phyloP scores from a whole-genome alignment of 2,797 vertebrate genomes.

The Pseudomugil gertrudae region DNA sequence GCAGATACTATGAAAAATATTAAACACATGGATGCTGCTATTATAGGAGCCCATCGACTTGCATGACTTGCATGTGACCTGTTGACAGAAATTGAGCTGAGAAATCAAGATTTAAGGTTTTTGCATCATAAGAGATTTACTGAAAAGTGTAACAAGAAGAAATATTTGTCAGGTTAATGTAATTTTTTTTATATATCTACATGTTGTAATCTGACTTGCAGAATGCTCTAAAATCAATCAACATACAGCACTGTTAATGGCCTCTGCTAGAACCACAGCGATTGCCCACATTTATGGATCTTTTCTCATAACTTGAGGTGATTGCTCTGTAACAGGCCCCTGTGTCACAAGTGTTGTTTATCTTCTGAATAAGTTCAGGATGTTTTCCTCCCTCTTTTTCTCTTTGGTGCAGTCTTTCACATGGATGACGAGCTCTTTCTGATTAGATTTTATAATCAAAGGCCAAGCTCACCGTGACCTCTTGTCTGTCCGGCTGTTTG shows the following conservation, averaged over 20 bases:
- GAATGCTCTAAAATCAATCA: background rate
- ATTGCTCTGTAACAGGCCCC: background rate
- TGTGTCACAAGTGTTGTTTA: background rate
- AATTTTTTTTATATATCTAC: background rate
- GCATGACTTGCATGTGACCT: background rate
- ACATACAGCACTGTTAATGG: background rate
- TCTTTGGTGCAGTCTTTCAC: background rate
- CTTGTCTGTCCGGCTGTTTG: background rate
- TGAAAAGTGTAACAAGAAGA: background rate
- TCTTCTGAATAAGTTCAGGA: background rate
- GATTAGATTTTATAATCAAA: background rate
- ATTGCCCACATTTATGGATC: background rate
- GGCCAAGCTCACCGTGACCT: background rate
- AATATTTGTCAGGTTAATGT: background rate
- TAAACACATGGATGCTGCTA: slow-evolving; percentile 14
- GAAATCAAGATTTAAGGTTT: background rate
- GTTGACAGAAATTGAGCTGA: background rate
- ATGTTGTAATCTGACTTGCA: background rate
- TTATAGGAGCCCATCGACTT: background rate
- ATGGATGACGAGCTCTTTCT: background rate
- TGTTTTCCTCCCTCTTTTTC: background rate
- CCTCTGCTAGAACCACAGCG: background rate
- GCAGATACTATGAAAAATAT: too few relatives aligned
- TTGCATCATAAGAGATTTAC: background rate
- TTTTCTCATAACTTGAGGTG: background rate